phyloP scores from a whole-genome alignment of 2,797 vertebrate species.

The Merluccius polli region DNA sequence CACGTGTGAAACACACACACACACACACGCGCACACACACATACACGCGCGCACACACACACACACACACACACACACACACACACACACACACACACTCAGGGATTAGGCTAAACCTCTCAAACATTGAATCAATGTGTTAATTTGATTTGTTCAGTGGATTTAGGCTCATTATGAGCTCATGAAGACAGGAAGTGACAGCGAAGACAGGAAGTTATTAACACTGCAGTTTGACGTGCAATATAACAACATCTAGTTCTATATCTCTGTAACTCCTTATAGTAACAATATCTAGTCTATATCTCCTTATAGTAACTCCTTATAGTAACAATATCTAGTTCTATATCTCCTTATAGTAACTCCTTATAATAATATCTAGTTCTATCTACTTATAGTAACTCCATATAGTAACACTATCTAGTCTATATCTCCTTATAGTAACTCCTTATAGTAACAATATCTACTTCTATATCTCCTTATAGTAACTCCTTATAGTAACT shows the following conservation, averaged over 20 bases:
- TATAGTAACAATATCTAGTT: background rate
- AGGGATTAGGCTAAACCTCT: slow-evolving; percentile 4
- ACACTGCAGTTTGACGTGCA: background rate
- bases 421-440: too few relatives aligned
- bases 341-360: background rate
- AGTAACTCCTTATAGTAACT: too few relatives aligned
- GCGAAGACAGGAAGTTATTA: background rate
- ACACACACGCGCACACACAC: background rate
- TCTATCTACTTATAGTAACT: too few relatives aligned
- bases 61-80: background rate
- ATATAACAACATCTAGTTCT: too few relatives aligned
- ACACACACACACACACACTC: background rate
- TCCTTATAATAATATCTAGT: too few relatives aligned
- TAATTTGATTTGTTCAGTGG: background rate
- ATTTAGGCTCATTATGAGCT: background rate
- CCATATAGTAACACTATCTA: too few relatives aligned
- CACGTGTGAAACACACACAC: background rate
- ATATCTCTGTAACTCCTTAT: too few relatives aligned
- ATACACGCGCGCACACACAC: background rate
- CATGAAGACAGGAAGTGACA: background rate
- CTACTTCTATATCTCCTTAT: too few relatives aligned
- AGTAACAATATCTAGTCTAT: too few relatives aligned
- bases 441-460: too few relatives aligned
- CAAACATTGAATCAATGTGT: background rate
- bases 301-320: too few relatives aligned